Evolutionary conservation across 2,888 invertebrate genomes (phyloP), one percentile per base, ranked within the genome.

Genomic region (Rhaphigaster nebulosa): DNA sequence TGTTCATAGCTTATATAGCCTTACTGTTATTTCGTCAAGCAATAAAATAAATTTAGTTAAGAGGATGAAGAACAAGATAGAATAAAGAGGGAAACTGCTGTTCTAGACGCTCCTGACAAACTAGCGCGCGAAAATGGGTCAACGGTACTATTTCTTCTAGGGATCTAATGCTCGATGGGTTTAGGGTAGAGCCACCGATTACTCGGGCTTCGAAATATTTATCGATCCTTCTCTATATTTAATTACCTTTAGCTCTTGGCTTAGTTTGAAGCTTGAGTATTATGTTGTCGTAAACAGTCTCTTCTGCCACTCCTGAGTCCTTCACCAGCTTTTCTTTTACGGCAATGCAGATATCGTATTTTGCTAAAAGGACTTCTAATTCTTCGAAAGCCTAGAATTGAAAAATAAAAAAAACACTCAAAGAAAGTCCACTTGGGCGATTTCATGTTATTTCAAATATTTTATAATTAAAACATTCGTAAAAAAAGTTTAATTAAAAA

Each of bases 381-480:
- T 98, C 98, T 94, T 98, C 98, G 93, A 98, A 98, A 20, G 98
- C 98, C 98, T 99, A 95, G 2, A 94, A n/a, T n/a, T n/a, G n/a
- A n/a, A n/a, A n/a, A n/a, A n/a, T n/a, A 94, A 80, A 92, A 91
- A 91, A 80, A 23, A 29, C 34, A 65, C 12, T 23, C 8, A 50
- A 54, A 90, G 87, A 29, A 41, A 87, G 15, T 54, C 1, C 41
- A 65, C n/a, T 65, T 65, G n/a, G 65, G 12, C 5, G 65, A 65
- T 65, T 65, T n/a, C 6, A 12, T n/a, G 8, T n/a, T n/a, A 26
- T 65, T 65, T n/a, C 41, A n/a, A n/a, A 84, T 26, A 50, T 54
- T n/a, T 50, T 56, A 20, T 50, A 26, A 56, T 34, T 52, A 52
- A 52, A 52, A 52, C 5, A 52, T 52, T 52, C 15, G 52, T 52